A percentile compares a stretch with the other conserved stretches of the same genome.
phyloP scores from a whole-genome alignment of 2,113 vertebrate genomes.

The Muscicapa adusta region DNA sequence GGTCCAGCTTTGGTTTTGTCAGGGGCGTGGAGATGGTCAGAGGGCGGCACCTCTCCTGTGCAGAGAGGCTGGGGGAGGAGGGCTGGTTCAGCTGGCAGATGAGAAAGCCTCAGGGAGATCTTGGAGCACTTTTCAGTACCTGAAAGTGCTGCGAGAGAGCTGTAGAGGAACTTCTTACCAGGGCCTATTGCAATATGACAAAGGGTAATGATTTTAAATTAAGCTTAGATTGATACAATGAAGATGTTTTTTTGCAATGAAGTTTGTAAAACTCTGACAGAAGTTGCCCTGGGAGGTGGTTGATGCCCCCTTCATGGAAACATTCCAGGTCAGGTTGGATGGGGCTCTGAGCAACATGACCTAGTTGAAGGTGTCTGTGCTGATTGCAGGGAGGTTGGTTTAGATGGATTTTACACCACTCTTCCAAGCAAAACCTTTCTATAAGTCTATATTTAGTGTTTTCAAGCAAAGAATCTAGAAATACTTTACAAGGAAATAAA shows the following conservation, averaged over 20 bases:
- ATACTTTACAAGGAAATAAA: not conserved
- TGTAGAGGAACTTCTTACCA: not conserved
- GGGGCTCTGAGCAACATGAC: not conserved
- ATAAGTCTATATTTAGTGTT: not conserved
- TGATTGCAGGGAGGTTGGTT: not conserved
- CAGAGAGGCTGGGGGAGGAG: not conserved
- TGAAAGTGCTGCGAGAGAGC: not conserved
- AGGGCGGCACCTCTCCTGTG: not conserved
- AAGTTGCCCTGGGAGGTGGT: not conserved
- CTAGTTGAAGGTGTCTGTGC: not conserved
- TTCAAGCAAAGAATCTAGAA: not conserved
- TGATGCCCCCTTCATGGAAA: not conserved
- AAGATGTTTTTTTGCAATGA: not conserved
- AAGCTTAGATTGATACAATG: not conserved
- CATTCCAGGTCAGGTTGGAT: not conserved
- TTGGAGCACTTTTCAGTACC: not conserved
- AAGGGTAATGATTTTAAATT: not conserved
- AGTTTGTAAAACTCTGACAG: not conserved
- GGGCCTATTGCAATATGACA: accelerated
- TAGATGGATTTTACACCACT: not conserved
- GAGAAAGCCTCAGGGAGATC: not conserved
- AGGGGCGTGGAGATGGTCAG: not conserved
- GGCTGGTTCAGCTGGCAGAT: not conserved
- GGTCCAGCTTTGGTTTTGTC: not conserved
- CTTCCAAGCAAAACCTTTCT: not conserved